Percentiles rank a stretch among this genome's conserved stretches.
Evolutionary conservation across 2,113 vertebrate genomes (phyloP).

Genomic region (Nanger granti): DNA sequence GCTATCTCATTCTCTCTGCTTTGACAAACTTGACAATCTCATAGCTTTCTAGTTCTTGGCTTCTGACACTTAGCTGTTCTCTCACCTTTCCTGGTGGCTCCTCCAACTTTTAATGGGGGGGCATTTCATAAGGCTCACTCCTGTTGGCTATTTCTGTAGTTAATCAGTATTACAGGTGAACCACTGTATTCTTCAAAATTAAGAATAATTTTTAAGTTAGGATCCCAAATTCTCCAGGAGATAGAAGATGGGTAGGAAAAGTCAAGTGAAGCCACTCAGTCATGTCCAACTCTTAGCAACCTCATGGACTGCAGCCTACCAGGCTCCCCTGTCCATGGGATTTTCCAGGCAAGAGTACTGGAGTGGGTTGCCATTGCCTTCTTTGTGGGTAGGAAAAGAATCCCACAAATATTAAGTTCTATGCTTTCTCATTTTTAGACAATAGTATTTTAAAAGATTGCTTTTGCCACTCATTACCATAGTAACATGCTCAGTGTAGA

Average conservation of each 20-base stretch:
- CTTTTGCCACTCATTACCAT: slow-evolving; percentile 11
- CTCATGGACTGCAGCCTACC: no score
- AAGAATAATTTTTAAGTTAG: neutral
- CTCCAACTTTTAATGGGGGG: neutral
- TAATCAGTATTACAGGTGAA: neutral
- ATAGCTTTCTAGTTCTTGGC: neutral
- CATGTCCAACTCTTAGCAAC: no score
- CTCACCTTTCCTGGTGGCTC: neutral
- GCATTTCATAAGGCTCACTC: neutral
- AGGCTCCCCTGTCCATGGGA: no score
- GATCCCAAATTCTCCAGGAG: neutral
- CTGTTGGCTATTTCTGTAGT: neutral
- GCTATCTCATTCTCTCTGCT: neutral
- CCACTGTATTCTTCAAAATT: neutral
- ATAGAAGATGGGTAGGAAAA: neutral
- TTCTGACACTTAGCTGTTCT: neutral
- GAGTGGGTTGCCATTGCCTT: no score
- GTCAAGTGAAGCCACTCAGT: no score
- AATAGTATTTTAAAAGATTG: neutral
- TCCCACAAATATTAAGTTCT: neutral
- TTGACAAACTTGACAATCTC: no score
- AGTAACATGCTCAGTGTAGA: neutral
- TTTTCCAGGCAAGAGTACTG: no score
- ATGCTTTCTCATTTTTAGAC: neutral
- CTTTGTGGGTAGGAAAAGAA: neutral